Evolutionary conservation across 2,888 invertebrate genomes (phyloP).

Genomic region (Drymonia ruficornis): DNA sequence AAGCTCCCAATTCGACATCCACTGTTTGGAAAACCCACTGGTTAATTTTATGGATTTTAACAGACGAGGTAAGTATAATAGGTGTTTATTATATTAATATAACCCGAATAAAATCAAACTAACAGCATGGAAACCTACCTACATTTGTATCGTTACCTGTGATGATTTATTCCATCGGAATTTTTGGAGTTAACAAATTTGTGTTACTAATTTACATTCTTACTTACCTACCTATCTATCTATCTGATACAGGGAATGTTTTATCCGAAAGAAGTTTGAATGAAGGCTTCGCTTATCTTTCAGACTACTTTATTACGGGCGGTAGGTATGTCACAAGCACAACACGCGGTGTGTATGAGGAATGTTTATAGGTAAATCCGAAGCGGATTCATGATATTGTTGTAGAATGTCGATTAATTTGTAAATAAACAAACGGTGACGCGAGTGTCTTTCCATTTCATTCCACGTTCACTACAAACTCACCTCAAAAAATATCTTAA

Average conservation of each 20-base stretch:
- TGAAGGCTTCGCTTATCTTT: neutral
- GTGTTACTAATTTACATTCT: neutral
- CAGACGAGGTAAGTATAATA: too few species aligned
- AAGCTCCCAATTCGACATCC: too few species aligned
- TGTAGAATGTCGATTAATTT: conserved; percentile 38
- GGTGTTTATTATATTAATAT: too few species aligned
- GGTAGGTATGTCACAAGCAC: neutral
- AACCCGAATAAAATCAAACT: too few species aligned
- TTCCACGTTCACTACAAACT: conserved; percentile 51
- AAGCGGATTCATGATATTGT: conserved; percentile 19
- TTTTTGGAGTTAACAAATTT: too few species aligned
- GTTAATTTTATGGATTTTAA: too few species aligned
- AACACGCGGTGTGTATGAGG: neutral
- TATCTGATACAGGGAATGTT: neutral
- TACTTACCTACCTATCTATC: neutral
- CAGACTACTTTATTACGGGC: neutral
- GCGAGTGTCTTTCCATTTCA: conserved; percentile 39
- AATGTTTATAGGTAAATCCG: conserved; percentile 7
- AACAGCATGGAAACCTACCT: neutral
- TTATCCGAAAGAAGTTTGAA: neutral
- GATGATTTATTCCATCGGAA: too few species aligned
- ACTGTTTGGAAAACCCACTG: too few species aligned
- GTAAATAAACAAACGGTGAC: conserved; percentile 37
- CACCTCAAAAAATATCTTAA: conserved; percentile 43
- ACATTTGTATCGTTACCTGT: neutral